Percentiles rank a stretch among this genome's conserved stretches.
phyloP scores from a whole-genome alignment of 2,888 invertebrate genomes.

The Stomorhina lunata region DNA sequence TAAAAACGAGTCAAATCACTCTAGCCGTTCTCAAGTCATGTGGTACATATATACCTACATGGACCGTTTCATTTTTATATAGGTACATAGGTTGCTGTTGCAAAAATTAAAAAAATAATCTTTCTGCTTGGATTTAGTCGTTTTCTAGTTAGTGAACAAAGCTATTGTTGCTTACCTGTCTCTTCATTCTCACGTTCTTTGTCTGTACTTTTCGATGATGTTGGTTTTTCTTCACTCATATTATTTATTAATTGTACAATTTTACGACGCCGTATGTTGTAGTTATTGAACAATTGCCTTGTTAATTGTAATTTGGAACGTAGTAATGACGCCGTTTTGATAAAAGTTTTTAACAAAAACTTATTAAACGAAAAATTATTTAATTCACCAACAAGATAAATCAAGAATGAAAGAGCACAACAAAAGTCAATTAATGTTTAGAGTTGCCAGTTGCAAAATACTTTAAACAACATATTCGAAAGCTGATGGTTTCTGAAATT shows the following conservation, averaged over 20 bases:
- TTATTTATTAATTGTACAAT: slow-evolving; percentile 34
- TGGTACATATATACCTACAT: too few relatives aligned
- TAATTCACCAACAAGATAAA: not conserved
- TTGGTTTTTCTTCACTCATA: slow-evolving; percentile 64
- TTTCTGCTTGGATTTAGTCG: too few relatives aligned
- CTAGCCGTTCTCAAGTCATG: too few relatives aligned
- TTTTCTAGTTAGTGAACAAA: too few relatives aligned
- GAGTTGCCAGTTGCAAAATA: slow-evolving; percentile 10
- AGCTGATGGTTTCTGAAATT: not conserved
- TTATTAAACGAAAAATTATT: not conserved
- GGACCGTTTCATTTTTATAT: too few relatives aligned
- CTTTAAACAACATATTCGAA: too few relatives aligned
- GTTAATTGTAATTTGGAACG: slow-evolving; percentile 3
- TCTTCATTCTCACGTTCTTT: slow-evolving; percentile 8
- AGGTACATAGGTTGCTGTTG: too few relatives aligned
- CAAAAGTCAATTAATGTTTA: not conserved
- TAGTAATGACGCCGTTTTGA: slow-evolving; percentile 59
- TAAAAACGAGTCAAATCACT: too few relatives aligned
- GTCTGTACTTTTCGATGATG: slow-evolving; percentile 51
- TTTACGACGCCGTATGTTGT: not conserved
- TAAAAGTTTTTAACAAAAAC: not conserved
- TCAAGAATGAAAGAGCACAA: slow-evolving; percentile 20
- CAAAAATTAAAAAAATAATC: too few relatives aligned
- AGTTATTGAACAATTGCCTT: not conserved
- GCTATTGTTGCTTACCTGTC: slow-evolving; percentile 22